phyloP scores from a whole-genome alignment of 2,797 vertebrate genomes.

The Scyliorhinus canicula region DNA sequence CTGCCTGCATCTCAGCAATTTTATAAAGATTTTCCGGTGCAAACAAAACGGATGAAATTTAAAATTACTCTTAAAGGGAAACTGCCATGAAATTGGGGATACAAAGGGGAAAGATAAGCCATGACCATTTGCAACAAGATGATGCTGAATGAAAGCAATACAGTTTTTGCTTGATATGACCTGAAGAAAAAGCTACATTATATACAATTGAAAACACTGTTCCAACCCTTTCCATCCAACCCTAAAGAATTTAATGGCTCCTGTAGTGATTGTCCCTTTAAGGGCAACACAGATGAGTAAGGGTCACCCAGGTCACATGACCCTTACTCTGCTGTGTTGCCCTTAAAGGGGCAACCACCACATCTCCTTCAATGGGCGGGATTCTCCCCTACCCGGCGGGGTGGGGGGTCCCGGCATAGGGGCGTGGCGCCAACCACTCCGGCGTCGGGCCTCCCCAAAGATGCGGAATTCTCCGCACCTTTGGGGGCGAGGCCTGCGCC shows the following conservation, averaged over 20 bases:
- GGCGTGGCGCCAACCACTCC: too few species aligned
- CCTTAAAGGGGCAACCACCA: neutral
- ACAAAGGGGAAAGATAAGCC: neutral
- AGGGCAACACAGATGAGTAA: too few species aligned
- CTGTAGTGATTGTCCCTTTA: too few species aligned
- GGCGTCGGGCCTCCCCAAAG: too few species aligned
- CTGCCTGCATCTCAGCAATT: too few species aligned
- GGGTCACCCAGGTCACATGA: too few species aligned
- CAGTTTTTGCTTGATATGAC: neutral
- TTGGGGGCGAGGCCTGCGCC: too few species aligned
- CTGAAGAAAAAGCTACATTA: neutral
- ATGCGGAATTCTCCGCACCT: too few species aligned
- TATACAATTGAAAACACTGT: neutral
- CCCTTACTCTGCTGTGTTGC: too few species aligned
- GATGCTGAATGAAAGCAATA: neutral
- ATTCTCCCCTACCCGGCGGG: too few species aligned
- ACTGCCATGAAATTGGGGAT: neutral
- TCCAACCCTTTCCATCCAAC: neutral
- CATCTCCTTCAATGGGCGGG: neutral
- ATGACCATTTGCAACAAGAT: too few species aligned
- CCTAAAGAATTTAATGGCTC: neutral
- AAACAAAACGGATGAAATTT: neutral
- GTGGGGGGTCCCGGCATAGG: too few species aligned
- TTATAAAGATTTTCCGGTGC: neutral
- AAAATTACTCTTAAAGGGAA: neutral